These are phyloP conservation scores for Eunapius fragilis DNA, from an alignment of 37 sponge, comb jelly and placozoan species.

Conservation along the genomic window DNA sequence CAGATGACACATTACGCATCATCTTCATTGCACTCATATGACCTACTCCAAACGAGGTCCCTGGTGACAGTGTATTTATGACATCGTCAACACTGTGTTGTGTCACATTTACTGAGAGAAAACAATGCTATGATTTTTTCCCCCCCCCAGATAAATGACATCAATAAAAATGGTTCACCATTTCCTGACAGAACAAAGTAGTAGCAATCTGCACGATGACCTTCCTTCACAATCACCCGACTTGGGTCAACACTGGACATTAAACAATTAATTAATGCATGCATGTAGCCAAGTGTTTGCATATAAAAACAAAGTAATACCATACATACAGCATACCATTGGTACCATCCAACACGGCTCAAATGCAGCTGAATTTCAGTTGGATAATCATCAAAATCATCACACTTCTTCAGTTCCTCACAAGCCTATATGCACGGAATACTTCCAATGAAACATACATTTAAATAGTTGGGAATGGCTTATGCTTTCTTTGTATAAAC, in stretches of 20 bases:
- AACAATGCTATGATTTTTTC: too few relatives aligned
- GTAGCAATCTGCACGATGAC: conserved; percentile 35
- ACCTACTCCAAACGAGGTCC: conserved; percentile 24
- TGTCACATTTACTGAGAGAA: not conserved
- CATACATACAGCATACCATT: conserved; percentile 11
- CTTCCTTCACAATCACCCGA: conserved; percentile 41
- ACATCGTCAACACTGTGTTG: not conserved
- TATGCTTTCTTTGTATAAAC: too few relatives aligned
- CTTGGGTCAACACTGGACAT: conserved; percentile 28
- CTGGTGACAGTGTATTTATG: not conserved
- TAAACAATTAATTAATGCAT: too few relatives aligned
- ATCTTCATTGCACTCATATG: too few relatives aligned
- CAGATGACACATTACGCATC: too few relatives aligned
- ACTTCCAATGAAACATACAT: not conserved
- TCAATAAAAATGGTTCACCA: conserved; percentile 12
- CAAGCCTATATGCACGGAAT: conserved; percentile 33
- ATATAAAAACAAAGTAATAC: too few relatives aligned
- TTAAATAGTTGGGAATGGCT: not conserved
- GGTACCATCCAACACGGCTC: conserved; percentile 63
- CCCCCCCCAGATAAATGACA: too few relatives aligned
- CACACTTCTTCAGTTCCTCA: conserved; percentile 20
- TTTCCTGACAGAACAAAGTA: conserved; percentile 53
- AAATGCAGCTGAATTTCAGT: conserved; percentile 33
- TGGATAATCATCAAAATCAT: conserved; percentile 46
- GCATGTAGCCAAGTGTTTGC: too few relatives aligned